A percentile compares a stretch with the other conserved stretches of the same genome.
Evolutionary conservation across 2,797 vertebrate genomes (phyloP).

Genomic region (Neopelma chrysocephalum): DNA sequence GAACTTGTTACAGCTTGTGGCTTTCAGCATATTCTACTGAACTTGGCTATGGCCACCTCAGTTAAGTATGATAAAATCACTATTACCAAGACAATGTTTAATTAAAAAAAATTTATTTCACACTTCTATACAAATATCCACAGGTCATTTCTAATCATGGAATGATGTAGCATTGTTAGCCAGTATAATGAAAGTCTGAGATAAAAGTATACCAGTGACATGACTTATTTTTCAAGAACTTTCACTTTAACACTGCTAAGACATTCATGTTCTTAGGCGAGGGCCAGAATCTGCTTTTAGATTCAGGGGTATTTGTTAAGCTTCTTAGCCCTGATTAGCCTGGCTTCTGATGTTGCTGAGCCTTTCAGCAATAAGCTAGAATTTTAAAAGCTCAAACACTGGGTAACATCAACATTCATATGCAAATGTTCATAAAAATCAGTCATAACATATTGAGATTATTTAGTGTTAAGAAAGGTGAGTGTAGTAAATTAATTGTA

Average conservation of each 20-base stretch:
- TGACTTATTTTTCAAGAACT: constrained; percentile 61
- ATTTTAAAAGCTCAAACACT: not conserved
- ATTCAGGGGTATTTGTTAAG: constrained; percentile 20
- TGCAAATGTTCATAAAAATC: not conserved
- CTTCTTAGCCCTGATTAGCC: constrained; percentile 18
- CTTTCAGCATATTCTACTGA: not conserved
- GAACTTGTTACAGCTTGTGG: not conserved
- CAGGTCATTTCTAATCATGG: constrained; percentile 75
- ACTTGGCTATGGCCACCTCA: not conserved
- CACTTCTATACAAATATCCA: constrained; percentile 81
- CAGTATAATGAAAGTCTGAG: constrained; percentile 68
- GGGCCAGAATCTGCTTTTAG: constrained; percentile 4
- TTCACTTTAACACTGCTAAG: constrained; percentile 30
- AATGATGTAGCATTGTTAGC: constrained; percentile 70
- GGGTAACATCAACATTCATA: not conserved
- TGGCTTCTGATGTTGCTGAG: constrained; percentile 14
- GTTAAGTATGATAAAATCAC: not conserved
- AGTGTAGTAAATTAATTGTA: not conserved
- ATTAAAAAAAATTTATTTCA: constrained; percentile 78
- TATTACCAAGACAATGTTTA: constrained; percentile 37
- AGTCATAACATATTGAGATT: not conserved
- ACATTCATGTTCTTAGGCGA: constrained; percentile 16
- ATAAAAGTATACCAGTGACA: constrained; percentile 71
- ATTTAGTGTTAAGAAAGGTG: not conserved
- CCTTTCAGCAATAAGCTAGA: constrained; percentile 17